Evolutionary conservation across 37 sponge, comb jelly and placozoan genomes (phyloP).

Genomic region (Cladorhizidae sp.): DNA sequence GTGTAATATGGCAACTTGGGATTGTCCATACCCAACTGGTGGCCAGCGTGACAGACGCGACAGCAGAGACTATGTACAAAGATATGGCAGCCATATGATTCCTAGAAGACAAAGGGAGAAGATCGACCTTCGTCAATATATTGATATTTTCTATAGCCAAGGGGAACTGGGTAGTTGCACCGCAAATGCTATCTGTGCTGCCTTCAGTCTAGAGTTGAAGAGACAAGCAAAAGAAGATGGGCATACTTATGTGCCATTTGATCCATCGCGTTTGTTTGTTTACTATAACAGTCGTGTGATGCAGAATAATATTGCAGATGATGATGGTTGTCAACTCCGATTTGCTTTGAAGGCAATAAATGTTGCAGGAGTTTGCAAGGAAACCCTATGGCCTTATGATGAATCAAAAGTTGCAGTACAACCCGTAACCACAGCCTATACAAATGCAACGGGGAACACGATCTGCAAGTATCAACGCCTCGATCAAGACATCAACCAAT

Average conservation of each 20-base stretch:
- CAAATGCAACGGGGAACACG: not conserved
- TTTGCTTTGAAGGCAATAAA: not conserved
- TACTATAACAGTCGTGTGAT: slow-evolving; percentile 14
- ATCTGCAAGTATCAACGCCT: slow-evolving; percentile 11
- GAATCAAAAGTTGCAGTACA: not conserved
- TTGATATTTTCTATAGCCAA: slow-evolving; percentile 1
- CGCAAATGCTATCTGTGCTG: slow-evolving; percentile 22
- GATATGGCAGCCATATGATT: not conserved
- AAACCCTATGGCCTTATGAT: slow-evolving; percentile 6
- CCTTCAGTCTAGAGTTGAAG: slow-evolving; percentile 8
- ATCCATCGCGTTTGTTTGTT: slow-evolving; percentile 20
- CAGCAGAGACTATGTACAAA: not conserved
- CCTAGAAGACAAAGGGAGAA: not conserved
- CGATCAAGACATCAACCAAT: slow-evolving; percentile 1
- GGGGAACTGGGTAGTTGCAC: slow-evolving; percentile 14
- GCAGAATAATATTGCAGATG: not conserved
- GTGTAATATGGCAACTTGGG: no score
- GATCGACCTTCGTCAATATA: slow-evolving; percentile 11
- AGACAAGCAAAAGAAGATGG: not conserved
- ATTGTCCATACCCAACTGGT: not conserved
- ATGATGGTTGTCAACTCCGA: slow-evolving; percentile 12
- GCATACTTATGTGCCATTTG: not conserved
- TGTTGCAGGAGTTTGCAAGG: slow-evolving; percentile 19
- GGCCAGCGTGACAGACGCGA: not conserved
- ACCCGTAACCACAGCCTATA: not conserved